These are phyloP conservation scores for Gymnorhina tibicen DNA, from an alignment of 2,113 vertebrate species.

Conservation along the genomic window DNA sequence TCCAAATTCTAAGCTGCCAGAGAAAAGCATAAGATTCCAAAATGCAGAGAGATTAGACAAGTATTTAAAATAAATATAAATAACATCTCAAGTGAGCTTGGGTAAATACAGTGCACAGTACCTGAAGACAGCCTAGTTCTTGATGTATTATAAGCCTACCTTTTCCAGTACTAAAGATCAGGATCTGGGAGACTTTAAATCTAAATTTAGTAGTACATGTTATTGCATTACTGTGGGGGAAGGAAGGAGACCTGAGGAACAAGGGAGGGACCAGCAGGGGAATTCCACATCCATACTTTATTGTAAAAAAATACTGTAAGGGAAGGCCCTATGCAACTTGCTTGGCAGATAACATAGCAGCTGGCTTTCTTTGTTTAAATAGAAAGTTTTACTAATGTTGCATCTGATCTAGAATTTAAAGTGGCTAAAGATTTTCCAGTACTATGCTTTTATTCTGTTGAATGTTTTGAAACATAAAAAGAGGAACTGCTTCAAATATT, in stretches of 20 bases:
- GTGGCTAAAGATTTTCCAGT: neutral
- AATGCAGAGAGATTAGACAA: neutral
- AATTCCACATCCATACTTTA: neutral
- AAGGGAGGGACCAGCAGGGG: neutral
- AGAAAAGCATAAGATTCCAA: neutral
- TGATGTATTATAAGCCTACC: neutral
- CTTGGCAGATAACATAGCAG: neutral
- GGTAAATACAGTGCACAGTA: neutral
- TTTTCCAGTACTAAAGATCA: neutral
- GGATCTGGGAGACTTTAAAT: neutral
- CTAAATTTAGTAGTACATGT: neutral
- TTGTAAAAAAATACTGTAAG: neutral
- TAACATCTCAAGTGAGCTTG: neutral
- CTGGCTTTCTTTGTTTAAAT: neutral
- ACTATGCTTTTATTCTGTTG: neutral
- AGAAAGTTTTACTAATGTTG: neutral
- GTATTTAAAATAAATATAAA: neutral
- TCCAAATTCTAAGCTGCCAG: neutral
- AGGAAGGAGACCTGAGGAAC: neutral
- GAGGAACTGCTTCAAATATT: neutral
- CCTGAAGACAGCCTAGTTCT: neutral
- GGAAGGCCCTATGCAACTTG: neutral
- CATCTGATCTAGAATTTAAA: neutral
- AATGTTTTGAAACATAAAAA: neutral
- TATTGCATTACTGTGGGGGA: neutral